Evolutionary conservation across 2,888 invertebrate genomes (phyloP).

Genomic region (Xylota segnis): DNA sequence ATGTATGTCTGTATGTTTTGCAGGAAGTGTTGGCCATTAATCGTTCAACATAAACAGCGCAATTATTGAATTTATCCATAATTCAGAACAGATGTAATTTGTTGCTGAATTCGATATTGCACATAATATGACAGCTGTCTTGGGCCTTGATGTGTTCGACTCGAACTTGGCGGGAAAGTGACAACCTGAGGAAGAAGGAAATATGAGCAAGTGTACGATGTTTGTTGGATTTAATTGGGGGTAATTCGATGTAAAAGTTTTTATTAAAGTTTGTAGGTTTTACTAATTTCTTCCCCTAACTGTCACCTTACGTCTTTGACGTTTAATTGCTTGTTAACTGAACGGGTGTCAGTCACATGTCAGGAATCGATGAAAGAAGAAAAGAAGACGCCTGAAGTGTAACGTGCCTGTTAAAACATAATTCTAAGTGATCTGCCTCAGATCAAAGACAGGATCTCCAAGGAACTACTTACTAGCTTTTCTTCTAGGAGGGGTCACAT

Average conservation of each 20-base stretch:
- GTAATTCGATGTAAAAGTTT: neutral
- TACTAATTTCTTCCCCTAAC: too few species aligned
- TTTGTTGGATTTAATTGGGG: neutral
- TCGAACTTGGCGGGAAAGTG: constrained; percentile 15
- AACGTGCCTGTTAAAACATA: too few species aligned
- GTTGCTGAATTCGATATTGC: constrained; percentile 31
- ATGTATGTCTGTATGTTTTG: constrained; percentile 20
- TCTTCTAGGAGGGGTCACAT: too few species aligned
- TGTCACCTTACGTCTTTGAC: too few species aligned
- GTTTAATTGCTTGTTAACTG: too few species aligned
- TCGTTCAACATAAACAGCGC: constrained; percentile 43
- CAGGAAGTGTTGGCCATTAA: constrained; percentile 54
- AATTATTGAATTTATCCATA: constrained; percentile 50
- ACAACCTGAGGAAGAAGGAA: constrained; percentile 40
- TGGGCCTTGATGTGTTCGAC: constrained; percentile 35
- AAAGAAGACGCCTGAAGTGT: too few species aligned
- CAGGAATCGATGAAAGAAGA: too few species aligned
- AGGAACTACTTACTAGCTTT: too few species aligned
- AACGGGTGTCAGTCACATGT: too few species aligned
- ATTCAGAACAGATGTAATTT: constrained; percentile 50
- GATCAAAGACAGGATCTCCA: too few species aligned
- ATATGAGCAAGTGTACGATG: neutral
- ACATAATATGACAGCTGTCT: constrained; percentile 28
- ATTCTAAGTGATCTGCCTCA: too few species aligned
- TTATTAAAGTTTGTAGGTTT: too few species aligned